These are phyloP conservation scores for Eutolmus rufibarbis DNA, from an alignment of 2,888 invertebrate species.

Conservation along the genomic window DNA sequence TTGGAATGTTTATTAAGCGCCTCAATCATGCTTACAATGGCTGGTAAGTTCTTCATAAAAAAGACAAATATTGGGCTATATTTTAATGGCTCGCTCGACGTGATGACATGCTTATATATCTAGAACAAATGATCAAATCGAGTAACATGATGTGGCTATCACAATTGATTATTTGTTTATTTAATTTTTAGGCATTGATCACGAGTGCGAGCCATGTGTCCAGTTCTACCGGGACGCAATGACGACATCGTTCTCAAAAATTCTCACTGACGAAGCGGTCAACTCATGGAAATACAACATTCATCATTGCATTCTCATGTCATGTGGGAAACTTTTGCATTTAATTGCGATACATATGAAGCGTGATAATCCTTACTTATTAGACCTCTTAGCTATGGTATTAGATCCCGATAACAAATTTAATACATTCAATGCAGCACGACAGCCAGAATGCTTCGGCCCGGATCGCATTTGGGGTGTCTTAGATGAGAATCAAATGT, in stretches of 20 bases:
- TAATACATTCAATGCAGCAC: constrained; percentile 63
- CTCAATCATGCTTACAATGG: constrained; percentile 84
- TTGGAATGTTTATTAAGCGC: constrained; percentile 89
- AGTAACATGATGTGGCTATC: neutral
- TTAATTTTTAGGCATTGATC: constrained; percentile 75
- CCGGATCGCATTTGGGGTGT: constrained; percentile 64
- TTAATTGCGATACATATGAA: constrained; percentile 89
- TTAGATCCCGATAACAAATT: constrained; percentile 96
- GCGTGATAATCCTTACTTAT: constrained; percentile 89
- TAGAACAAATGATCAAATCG: neutral
- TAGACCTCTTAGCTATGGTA: constrained; percentile 91
- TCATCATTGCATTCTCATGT: constrained; percentile 92
- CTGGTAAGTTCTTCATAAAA: constrained; percentile 67
- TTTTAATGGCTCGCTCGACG: neutral
- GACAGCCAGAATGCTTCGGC: constrained; percentile 59
- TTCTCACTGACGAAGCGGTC: constrained; percentile 96
- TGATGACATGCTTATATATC: neutral
- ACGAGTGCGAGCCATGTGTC: constrained; percentile 88
- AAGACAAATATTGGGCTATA: neutral
- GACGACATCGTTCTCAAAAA: constrained; percentile 93
- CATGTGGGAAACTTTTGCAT: constrained; percentile 91
- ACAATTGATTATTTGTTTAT: neutral
- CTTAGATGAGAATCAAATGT: constrained; percentile 73
- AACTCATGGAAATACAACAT: constrained; percentile 98
- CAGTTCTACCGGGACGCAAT: constrained; percentile 94